Conservation (phyloP, 2,797 vertebrate genomes). For the Heterohyrax brucei region DNA sequence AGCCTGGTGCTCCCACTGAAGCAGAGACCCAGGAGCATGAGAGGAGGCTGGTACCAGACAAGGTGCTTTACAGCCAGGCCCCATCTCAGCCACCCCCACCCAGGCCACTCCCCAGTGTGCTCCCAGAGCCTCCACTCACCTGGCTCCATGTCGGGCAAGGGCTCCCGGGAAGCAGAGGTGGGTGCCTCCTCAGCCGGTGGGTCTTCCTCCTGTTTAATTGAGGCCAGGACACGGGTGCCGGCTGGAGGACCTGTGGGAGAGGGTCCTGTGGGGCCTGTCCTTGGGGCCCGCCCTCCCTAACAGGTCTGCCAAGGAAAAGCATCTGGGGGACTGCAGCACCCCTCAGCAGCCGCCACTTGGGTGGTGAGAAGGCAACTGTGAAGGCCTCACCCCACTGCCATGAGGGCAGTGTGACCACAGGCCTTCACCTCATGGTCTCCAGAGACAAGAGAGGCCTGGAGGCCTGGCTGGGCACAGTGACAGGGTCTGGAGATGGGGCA, state of each 20-base stretch:
- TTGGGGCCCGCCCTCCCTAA: not conserved
- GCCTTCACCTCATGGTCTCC: not conserved
- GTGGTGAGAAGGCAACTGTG: not conserved
- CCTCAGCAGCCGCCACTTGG: not conserved
- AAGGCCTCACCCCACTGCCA: not conserved
- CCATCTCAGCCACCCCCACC: not conserved
- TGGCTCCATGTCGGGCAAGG: not conserved
- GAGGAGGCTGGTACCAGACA: not conserved
- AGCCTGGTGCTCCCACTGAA: not conserved
- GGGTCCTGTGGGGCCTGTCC: not conserved
- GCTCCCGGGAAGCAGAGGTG: not conserved
- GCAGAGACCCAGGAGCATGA: not conserved
- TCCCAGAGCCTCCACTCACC: conserved; percentile 44
- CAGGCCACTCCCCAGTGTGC: not conserved
- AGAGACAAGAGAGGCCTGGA: not conserved
- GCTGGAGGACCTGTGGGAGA: conserved; percentile 44
- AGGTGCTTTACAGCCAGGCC: not conserved
- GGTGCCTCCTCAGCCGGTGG: conserved; percentile 19
- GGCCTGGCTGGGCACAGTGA: not conserved
- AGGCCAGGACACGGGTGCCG: not conserved
- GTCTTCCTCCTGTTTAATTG: conserved; percentile 68
- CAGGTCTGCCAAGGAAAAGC: not conserved
- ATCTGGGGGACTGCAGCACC: not conserved
- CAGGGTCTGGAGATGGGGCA: not conserved
- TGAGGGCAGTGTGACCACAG: too few species aligned